phyloP scores from a whole-genome alignment of 2,113 vertebrate genomes.

The Anoplopoma fimbria region DNA sequence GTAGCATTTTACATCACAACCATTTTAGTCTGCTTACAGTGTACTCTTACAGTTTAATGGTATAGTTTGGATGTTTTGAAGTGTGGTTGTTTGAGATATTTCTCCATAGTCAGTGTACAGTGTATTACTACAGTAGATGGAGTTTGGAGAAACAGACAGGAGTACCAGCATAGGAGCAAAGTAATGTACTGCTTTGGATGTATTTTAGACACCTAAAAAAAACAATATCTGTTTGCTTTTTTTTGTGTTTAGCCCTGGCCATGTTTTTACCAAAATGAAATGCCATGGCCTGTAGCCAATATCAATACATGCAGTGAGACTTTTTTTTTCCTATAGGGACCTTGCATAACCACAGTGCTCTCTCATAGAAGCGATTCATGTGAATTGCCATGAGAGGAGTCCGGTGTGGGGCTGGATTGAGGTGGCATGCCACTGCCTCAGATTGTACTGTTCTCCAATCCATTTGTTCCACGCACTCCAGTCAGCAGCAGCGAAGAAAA shows the following conservation, averaged over 20 bases:
- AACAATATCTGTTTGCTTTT: not conserved
- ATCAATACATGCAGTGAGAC: not conserved
- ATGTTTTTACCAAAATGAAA: not conserved
- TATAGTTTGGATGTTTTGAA: not conserved
- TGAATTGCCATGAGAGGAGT: conserved; percentile 53
- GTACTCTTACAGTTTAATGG: not conserved
- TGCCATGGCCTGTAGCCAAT: not conserved
- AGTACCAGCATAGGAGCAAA: too few species aligned
- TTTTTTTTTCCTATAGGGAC: not conserved
- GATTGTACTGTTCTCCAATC: conserved; percentile 58
- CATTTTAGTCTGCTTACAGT: not conserved
- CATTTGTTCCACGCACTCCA: conserved; percentile 66
- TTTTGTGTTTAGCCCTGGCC: not conserved
- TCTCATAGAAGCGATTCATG: conserved; percentile 14
- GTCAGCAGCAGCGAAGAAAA: conserved; percentile 58
- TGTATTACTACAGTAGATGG: not conserved
- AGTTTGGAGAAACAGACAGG: not conserved
- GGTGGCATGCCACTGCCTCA: conserved; percentile 26
- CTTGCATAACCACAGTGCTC: conserved; percentile 29
- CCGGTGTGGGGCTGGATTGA: conserved; percentile 31
- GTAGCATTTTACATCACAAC: not conserved
- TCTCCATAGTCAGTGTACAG: not conserved
- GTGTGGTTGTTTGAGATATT: not conserved
- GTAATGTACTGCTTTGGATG: not conserved
- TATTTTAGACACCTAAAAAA: not conserved